Percentiles rank a stretch among this genome's conserved stretches.
Conservation (phyloP, 23 tunicate species). For the Diplosoma virens region DNA sequence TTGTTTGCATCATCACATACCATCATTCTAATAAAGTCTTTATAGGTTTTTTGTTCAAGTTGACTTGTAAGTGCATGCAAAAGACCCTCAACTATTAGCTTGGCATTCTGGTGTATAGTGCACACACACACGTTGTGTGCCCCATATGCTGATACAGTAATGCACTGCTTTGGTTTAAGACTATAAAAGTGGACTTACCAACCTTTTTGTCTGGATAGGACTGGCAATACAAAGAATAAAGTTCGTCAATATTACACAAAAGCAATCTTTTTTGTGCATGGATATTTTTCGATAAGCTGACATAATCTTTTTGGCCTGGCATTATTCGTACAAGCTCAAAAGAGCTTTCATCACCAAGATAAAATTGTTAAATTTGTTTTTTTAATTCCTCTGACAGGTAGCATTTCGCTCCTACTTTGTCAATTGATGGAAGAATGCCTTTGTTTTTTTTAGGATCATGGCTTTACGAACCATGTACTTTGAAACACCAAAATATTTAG, state of each 20-base stretch:
- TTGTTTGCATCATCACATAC: neutral
- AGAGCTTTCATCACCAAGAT: neutral
- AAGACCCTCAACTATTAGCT: neutral
- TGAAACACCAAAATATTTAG: neutral
- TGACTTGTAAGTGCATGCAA: no score
- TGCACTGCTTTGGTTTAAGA: neutral
- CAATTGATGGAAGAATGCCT: neutral
- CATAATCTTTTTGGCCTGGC: slow-evolving; percentile 24
- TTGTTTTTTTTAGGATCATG: neutral
- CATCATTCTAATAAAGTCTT: slow-evolving; percentile 1
- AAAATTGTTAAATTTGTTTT: neutral
- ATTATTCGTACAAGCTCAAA: slow-evolving; percentile 8
- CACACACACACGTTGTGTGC: slow-evolving; percentile 10
- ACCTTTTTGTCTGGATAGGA: neutral
- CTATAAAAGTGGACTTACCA: neutral
- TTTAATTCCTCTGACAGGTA: neutral
- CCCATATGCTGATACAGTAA: neutral
- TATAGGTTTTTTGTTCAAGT: neutral
- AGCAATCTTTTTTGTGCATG: neutral
- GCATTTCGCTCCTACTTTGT: neutral
- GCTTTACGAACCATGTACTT: neutral
- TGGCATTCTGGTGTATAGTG: slow-evolving; percentile 17
- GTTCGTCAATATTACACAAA: neutral
- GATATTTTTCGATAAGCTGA: neutral
- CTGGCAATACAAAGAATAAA: neutral